Evolutionary conservation across 2,888 invertebrate species (phyloP), one percentile per base, ranked within the genome.

Genomic region (Eristalis arbustorum): DNA sequence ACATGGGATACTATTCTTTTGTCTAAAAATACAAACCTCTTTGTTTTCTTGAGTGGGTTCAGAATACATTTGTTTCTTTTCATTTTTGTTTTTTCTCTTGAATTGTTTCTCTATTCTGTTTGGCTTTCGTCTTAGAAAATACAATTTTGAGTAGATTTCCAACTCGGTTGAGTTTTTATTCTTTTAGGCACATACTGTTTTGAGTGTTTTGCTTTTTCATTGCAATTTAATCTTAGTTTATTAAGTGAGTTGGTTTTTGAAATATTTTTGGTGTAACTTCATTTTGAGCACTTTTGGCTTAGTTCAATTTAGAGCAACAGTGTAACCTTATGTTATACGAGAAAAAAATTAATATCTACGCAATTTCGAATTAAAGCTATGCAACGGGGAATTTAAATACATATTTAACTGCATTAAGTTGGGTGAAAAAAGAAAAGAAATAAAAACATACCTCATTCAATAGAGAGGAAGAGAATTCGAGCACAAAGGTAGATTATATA

Each of bases 11-110:
- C 49, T 25, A 73, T 3, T 74, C 23, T 63, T 57, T 49, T 22
- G 68, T 80, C 77, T 57, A 74, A 85, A 85, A 85, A 85, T 85
- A 85, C 85, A 85, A 85, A 85, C 85, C 85, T 85, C 72, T 72
- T 69, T 74, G 25, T 69, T 37, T 74, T 62, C 73, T 77, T 82
- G 85, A 78, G 77, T 85, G 76, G 66, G 66, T 79, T 61, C 40
- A 59, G 25, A 59, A 25, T 59, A 49, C 42, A 40, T 40, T 23
- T 62, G 18, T 68, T 37, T 31, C 59, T 62, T 25, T n/a, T 23
- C 14, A 18, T 18, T 34, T 40, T n/a, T n/a, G n/a, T n/a, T n/a
- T 49, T 71, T 22, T 42, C 31, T 31, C 6, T 31, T 31, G 8
- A 40, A 6, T 18, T 64, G 22, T 57, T 40, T 49, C 57, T 59